Conservation (phyloP, 2,113 vertebrate genomes). For the Pardalotus punctatus region DNA sequence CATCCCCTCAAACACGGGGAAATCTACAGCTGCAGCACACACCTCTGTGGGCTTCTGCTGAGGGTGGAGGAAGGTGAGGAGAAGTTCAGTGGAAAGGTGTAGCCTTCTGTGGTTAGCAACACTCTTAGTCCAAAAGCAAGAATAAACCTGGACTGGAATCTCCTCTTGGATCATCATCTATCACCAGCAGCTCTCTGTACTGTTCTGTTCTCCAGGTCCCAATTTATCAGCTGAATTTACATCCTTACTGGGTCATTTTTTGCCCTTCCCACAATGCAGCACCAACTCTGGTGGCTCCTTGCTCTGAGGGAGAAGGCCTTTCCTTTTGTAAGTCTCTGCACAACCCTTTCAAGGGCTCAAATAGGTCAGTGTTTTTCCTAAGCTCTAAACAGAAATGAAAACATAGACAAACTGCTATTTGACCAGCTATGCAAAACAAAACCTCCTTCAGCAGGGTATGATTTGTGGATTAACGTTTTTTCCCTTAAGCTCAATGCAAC, state of each 20-base stretch:
- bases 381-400: constrained; percentile 12
- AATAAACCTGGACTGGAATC: not conserved
- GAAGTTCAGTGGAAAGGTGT: not conserved
- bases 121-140: not conserved
- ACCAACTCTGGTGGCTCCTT: not conserved
- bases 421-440: constrained; percentile 16
- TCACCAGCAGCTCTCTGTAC: not conserved
- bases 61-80: not conserved
- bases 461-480: constrained; percentile 50
- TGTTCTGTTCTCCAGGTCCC: not conserved
- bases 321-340: not conserved
- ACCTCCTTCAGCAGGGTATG: not conserved
- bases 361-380: not conserved
- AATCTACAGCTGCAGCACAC: not conserved
- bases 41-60: not conserved
- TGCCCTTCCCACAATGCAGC: not conserved
- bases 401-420: not conserved
- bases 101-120: not conserved
- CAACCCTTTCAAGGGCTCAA: not conserved
- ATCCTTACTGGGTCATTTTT: not conserved
- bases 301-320: not conserved
- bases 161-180: not conserved
- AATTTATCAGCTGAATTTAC: not conserved
- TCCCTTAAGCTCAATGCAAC: not conserved
- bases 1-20: not conserved